Evolutionary conservation across 1,140 invertebrate species (phyloP).

Genomic region (Idris sp.): DNA sequence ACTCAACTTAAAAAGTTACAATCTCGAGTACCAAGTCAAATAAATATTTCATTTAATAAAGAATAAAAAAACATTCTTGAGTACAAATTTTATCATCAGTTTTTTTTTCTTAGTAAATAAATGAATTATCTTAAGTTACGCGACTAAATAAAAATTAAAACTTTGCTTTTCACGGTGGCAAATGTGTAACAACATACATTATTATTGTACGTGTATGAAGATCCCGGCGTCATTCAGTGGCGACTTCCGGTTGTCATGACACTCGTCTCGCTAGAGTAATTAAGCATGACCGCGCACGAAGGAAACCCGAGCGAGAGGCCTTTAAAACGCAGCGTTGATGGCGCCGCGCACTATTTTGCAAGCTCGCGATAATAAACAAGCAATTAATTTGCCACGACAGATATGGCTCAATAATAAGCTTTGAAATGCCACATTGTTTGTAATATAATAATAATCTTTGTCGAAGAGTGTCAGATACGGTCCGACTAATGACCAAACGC

Average conservation of each 20-base stretch:
- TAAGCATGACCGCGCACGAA: slow-evolving; percentile 49
- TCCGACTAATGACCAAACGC: slow-evolving; percentile 26
- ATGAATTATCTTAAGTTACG: too few species aligned
- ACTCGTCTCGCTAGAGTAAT: slow-evolving; percentile 56
- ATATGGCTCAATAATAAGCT: slow-evolving; percentile 40
- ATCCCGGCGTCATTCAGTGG: slow-evolving; percentile 36
- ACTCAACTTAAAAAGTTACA: slow-evolving; percentile 2
- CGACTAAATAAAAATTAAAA: too few species aligned
- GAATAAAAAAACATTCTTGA: too few species aligned
- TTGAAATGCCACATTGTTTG: slow-evolving; percentile 41
- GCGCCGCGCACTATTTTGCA: slow-evolving; percentile 15
- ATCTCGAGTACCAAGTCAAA: too few species aligned
- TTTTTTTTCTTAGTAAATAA: too few species aligned
- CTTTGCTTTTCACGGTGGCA: too few species aligned
- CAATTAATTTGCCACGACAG: slow-evolving; percentile 51
- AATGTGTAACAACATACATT: slow-evolving; percentile 7
- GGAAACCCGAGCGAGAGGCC: slow-evolving; percentile 30
- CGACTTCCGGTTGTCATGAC: slow-evolving; percentile 54
- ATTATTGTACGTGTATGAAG: slow-evolving; percentile 16
- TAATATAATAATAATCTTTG: slow-evolving; percentile 20
- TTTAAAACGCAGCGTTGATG: too few species aligned
- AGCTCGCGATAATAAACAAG: slow-evolving; percentile 24
- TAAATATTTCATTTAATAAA: too few species aligned
- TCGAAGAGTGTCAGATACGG: too few species aligned
- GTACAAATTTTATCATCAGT: too few species aligned